These are phyloP conservation scores for Rhizoglyphus robini DNA, from an alignment of 1,140 invertebrate genomes.

Conservation along the genomic window DNA sequence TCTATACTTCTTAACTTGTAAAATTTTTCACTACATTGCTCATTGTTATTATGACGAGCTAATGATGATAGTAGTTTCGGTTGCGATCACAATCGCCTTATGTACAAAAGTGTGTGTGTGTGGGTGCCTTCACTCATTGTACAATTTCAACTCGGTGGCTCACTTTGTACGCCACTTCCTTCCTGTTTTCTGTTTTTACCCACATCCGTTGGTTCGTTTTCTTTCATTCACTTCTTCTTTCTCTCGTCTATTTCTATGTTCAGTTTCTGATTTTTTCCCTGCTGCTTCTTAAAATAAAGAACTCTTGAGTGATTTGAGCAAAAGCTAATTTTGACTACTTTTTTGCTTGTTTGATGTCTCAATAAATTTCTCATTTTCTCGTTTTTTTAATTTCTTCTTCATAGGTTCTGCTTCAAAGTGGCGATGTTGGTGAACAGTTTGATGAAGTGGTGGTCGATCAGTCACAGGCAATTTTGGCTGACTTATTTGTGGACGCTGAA, in stretches of 20 bases:
- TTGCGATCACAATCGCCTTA: too few relatives aligned
- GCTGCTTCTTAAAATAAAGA: too few relatives aligned
- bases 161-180: too few relatives aligned
- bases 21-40: too few relatives aligned
- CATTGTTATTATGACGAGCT: too few relatives aligned
- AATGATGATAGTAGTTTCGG: too few relatives aligned
- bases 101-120: too few relatives aligned
- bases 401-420: constrained; percentile 43
- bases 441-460: constrained; percentile 57
- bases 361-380: too few relatives aligned
- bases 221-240: not conserved
- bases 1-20: too few relatives aligned
- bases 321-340: not conserved
- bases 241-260: not conserved
- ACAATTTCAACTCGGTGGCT: too few relatives aligned
- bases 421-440: constrained; percentile 43
- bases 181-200: not conserved
- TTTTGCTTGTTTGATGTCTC: constrained; percentile 1
- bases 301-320: too few relatives aligned
- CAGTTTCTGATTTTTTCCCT: not conserved
- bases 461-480: constrained; percentile 58
- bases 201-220: not conserved
- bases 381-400: constrained; percentile 24
- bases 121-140: too few relatives aligned
- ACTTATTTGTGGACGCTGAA: constrained; percentile 60